phyloP scores from a whole-genome alignment of 2,797 vertebrate species.

The Thamnophis elegans region DNA sequence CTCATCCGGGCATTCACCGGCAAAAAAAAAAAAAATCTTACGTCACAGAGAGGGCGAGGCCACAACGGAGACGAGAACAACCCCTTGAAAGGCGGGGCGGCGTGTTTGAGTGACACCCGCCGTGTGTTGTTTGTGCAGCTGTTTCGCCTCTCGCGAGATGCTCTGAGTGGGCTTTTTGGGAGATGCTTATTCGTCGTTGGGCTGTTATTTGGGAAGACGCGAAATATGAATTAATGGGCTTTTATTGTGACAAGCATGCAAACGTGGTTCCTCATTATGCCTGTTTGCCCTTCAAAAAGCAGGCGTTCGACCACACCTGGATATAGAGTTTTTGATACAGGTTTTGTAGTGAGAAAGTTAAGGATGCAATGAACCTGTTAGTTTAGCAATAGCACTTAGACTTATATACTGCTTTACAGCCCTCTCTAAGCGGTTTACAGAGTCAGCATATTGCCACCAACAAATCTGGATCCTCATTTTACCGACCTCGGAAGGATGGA shows the following conservation, averaged over 20 bases:
- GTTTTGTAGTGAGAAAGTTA: neutral
- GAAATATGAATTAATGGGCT: neutral
- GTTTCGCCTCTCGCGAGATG: neutral
- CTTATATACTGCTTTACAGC: too few relatives aligned
- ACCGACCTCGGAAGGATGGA: neutral
- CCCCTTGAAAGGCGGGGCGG: neutral
- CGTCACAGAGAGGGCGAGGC: neutral
- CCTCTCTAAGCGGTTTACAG: neutral
- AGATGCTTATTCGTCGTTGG: neutral
- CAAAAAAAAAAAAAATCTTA: neutral
- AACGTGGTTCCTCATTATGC: neutral
- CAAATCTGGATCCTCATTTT: neutral
- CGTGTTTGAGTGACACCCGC: neutral
- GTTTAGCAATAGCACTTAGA: neutral
- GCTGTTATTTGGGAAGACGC: neutral
- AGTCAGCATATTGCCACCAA: neutral
- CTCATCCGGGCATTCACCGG: constrained; percentile 43
- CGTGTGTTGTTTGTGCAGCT: neutral
- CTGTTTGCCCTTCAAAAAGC: neutral
- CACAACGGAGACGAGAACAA: neutral
- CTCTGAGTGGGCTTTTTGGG: neutral
- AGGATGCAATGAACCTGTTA: neutral
- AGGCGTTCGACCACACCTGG: neutral
- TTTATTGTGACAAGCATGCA: neutral
- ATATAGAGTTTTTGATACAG: neutral